These are phyloP conservation scores for Babylonia areolata DNA, from an alignment of 1,140 invertebrate species.

Conservation along the genomic window DNA sequence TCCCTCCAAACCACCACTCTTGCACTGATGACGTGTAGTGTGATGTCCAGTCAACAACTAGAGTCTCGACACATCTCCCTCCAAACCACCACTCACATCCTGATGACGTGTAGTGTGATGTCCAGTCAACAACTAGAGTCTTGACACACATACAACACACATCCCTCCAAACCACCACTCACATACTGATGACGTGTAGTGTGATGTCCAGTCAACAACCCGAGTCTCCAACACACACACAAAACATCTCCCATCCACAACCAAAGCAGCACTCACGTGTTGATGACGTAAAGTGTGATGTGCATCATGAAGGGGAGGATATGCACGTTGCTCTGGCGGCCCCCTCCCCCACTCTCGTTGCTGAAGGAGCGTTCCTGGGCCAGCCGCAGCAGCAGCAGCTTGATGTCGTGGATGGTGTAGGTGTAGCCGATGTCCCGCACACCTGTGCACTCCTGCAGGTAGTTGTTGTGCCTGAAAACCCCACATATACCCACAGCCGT, in stretches of 20 bases:
- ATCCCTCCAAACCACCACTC: conserved; percentile 78
- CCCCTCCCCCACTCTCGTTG: conserved; percentile 94
- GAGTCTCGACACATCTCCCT: too few species aligned
- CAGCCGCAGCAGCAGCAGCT: conserved; percentile 91
- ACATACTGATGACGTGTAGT: conserved; percentile 96
- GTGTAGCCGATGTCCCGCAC: conserved; percentile 73
- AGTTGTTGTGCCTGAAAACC: conserved; percentile 77
- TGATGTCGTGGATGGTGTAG: conserved; percentile 95
- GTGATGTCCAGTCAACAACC: conserved; percentile 98
- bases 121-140: too few species aligned
- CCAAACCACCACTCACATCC: too few species aligned
- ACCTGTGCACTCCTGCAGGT: conserved; percentile 76
- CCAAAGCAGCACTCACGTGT: conserved; percentile 94
- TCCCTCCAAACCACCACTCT: too few species aligned
- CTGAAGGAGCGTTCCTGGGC: conserved; percentile 96
- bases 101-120: too few species aligned
- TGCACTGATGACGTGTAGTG: too few species aligned
- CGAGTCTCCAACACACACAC: too few species aligned
- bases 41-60: too few species aligned
- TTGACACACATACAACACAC: too few species aligned
- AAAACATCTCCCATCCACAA: conserved; percentile 64
- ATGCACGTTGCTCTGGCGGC: conserved; percentile 98
- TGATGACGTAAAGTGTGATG: conserved; percentile 96
- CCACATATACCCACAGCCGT: too few species aligned
- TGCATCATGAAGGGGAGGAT: conserved; percentile 95